Evolutionary conservation across 2,797 vertebrate species (phyloP), one percentile per base, ranked within the genome.

Genomic region (Parotocinclus haroldoi): DNA sequence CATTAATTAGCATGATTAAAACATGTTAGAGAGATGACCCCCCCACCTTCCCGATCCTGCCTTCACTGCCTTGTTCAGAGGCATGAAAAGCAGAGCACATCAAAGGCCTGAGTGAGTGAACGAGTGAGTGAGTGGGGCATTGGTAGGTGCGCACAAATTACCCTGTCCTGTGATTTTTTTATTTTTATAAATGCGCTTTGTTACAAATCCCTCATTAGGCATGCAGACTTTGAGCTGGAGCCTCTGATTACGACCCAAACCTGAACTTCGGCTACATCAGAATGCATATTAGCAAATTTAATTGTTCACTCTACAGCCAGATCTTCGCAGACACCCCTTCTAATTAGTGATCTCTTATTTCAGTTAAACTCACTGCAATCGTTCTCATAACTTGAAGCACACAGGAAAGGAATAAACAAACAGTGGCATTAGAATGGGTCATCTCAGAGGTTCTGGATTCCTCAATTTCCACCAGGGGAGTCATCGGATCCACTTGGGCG

Each of bases 1-100:
- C 86, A 83, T 88, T 90, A 89, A 91, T 91, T 91, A 89, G 88
- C 86, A 89, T 89, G 88, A 91, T 91, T 91, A 90, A 89, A 85
- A 87, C 61, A 77, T 73, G 84, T 90, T 88, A 87, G 81, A 83
- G 83, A 86, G 78, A 85, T 58, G 77, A 61, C 63, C 79, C 77
- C 85, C 80, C 82, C 5, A 27, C 27, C 27, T 27, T 49, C 63
- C 81, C 84, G 76, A 82, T 75, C 76, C 79, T 73, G 81, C 80
- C 81, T 48, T 37, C 78, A 83, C 72, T 71, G 75, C 81, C 82
- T 79, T 78, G 80, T 88, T 86, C 86, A 80, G 85, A 86, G 65
- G 89, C 88, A 90, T 91, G 86, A 91, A 90, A 92, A 90, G 89
- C 90, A 87, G 81, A 84, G 82, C 86, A 90, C 89, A 91, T 91